Base-by-base conservation (phyloP, 1,140 invertebrate species). In the Drosophila nannoptera region DNA sequence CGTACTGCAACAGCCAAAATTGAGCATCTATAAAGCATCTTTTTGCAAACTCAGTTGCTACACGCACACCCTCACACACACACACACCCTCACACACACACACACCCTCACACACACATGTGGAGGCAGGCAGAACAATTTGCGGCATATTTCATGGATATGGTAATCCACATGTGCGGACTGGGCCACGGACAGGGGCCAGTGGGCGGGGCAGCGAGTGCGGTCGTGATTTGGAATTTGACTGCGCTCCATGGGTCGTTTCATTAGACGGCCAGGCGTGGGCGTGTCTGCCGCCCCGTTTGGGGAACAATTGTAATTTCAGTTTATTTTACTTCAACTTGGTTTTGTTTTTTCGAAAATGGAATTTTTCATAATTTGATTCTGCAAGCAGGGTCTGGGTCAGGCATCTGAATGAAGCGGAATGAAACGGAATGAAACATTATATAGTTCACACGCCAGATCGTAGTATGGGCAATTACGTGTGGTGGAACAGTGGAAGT, bases 91-190 rank as follows among this genome's bases (percentile, higher is more conserved):
- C n/a, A n/a, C n/a, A n/a, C n/a, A n/a, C n/a, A n/a, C n/a, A n/a
- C n/a, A n/a, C n/a, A n/a, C n/a, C n/a, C n/a, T n/a, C n/a, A n/a
- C n/a, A n/a, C n/a, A n/a, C n/a, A n/a, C n/a, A n/a, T n/a, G n/a
- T n/a, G n/a, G n/a, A n/a, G n/a, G n/a, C n/a, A n/a, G n/a, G n/a
- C n/a, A n/a, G n/a, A n/a, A n/a, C 29, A 29, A 69, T 80, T 75
- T 83, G 76, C 84, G 80, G 80, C 80, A 83, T 83, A 78, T 83
- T 84, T 83, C 76, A 83, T 84, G 61, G 75, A 84, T 75, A 80
- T 80, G 75, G 77, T 76, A 62, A 81, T 76, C 64, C 67, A 64
- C 67, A 69, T 64, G 46, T 58, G 43, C 32, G 38, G 7, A 4
- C n/a, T 29, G 38, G 9, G 16, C 11, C 12, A 11, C 32, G 36